Conservation (phyloP, 2,888 invertebrate genomes). For the Tethea ocularis region DNA sequence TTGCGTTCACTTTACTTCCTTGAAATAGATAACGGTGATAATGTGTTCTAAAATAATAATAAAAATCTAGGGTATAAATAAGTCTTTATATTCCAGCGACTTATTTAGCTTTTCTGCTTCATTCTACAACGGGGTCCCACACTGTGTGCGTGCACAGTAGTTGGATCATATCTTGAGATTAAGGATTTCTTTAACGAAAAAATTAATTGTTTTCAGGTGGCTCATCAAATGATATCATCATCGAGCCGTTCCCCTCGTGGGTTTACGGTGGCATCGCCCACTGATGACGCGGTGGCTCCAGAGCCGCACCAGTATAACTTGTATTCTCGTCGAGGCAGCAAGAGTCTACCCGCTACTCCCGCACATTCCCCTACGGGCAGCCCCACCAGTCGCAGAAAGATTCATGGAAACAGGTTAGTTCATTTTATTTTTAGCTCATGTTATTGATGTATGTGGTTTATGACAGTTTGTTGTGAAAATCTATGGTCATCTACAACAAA, state of each 20-base stretch:
- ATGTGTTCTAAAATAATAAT: no score
- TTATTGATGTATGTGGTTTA: no score
- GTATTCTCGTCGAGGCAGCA: slow-evolving; percentile 85
- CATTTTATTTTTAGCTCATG: not conserved
- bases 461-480: no score
- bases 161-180: not conserved
- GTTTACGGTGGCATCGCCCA: slow-evolving; percentile 71
- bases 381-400: slow-evolving; percentile 83
- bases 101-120: no score
- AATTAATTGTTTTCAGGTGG: slow-evolving; percentile 59
- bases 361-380: slow-evolving; percentile 85
- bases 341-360: slow-evolving; percentile 88
- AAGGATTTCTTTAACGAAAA: not conserved
- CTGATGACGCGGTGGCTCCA: slow-evolving; percentile 50
- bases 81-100: no score
- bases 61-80: no score
- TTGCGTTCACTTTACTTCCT: not conserved
- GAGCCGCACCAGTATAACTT: slow-evolving; percentile 54
- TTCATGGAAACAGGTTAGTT: slow-evolving; percentile 84
- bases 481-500: no score
- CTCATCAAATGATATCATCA: slow-evolving; percentile 84
- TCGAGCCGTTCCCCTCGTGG: slow-evolving; percentile 63
- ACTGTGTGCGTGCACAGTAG: no score
- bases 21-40: not conserved
- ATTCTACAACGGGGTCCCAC: no score